A percentile compares a stretch with the other conserved stretches of the same genome.
These are phyloP conservation scores for Crocuta crocuta DNA, from an alignment of 2,113 vertebrate genomes.

Conservation along the genomic window DNA sequence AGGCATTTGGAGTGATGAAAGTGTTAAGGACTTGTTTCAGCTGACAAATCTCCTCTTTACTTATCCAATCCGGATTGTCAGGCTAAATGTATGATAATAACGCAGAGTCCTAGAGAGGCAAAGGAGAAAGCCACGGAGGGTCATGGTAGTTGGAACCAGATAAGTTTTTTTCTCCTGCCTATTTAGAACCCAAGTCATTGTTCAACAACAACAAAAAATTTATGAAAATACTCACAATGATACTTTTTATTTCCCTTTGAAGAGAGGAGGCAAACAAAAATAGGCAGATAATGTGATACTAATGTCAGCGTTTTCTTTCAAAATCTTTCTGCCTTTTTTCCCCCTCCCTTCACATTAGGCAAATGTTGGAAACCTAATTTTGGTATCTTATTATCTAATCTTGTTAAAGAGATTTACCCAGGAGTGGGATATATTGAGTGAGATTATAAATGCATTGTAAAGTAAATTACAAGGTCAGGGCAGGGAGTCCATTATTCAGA, in stretches of 20 bases:
- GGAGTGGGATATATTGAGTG: constrained; percentile 86
- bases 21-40: constrained; percentile 81
- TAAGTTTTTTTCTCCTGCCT: constrained; percentile 44
- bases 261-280: constrained; percentile 78
- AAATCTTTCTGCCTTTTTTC: constrained; percentile 63
- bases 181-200: constrained; percentile 67
- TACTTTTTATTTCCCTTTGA: constrained; percentile 78
- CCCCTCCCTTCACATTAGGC: constrained; percentile 73
- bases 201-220: constrained; percentile 74
- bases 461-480: constrained; percentile 87
- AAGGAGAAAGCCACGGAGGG: constrained; percentile 61
- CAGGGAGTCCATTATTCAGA: constrained; percentile 84
- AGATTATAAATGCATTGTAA: constrained; percentile 90
- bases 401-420: constrained; percentile 88
- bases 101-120: constrained; percentile 66
- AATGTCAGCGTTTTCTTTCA: constrained; percentile 84
- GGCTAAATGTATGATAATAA: constrained; percentile 73
- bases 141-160: constrained; percentile 42
- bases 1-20: constrained; percentile 83
- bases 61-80: constrained; percentile 76
- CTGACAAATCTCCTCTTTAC: constrained; percentile 67
- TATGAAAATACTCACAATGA: constrained; percentile 71
- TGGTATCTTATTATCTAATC: constrained; percentile 88
- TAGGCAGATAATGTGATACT: constrained; percentile 68
- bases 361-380: constrained; percentile 85